Conservation (phyloP, 2,797 vertebrate genomes). For the Hapalemur alaotrensis region DNA sequence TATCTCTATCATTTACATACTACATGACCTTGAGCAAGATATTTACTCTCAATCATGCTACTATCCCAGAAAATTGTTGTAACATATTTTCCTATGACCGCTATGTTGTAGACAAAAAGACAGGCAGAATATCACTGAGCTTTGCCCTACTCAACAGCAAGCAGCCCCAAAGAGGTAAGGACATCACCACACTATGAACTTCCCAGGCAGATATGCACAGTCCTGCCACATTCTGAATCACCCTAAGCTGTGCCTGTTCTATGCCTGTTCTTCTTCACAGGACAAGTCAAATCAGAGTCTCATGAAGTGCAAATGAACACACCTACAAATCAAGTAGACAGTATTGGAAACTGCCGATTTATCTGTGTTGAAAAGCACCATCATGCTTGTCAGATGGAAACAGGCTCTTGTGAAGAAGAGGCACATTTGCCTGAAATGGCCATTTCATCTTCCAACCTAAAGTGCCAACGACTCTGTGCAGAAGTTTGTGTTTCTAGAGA, state of each 20-base stretch:
- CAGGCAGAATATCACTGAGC: neutral
- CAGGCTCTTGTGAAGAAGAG: neutral
- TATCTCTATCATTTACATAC: neutral
- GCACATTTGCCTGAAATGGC: neutral
- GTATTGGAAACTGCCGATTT: neutral
- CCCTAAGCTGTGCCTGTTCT: neutral
- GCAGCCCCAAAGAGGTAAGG: neutral
- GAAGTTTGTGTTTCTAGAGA: neutral
- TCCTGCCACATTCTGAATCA: neutral
- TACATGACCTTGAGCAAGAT: neutral
- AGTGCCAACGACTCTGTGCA: neutral
- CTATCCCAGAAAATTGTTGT: neutral
- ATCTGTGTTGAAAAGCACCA: neutral
- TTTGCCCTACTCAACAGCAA: neutral
- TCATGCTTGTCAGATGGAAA: neutral
- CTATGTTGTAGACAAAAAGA: neutral
- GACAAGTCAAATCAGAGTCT: neutral
- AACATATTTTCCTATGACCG: neutral
- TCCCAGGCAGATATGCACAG: neutral
- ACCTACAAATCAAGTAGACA: neutral
- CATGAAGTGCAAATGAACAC: neutral
- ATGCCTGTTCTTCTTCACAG: neutral
- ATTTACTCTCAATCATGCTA: neutral
- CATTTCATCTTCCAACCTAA: conserved; percentile 1
- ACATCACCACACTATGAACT: neutral